Percentiles rank a stretch among this genome's conserved stretches.
Evolutionary conservation across 2,113 vertebrate genomes (phyloP).

Genomic region (Petrocephalus zakoni): DNA sequence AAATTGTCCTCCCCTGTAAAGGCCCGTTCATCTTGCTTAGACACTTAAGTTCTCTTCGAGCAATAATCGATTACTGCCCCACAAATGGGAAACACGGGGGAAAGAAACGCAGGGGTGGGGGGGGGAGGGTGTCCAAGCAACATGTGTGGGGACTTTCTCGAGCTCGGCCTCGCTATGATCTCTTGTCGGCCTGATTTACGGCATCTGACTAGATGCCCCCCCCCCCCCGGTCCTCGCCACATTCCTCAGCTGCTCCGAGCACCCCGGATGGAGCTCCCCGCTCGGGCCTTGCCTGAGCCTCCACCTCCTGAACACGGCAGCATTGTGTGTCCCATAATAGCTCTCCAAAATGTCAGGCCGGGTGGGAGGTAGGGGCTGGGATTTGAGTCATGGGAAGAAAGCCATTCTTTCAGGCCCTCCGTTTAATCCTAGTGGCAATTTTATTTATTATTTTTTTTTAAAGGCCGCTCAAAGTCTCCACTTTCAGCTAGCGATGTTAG

Average conservation of each 20-base stretch:
- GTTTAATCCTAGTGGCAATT: neutral
- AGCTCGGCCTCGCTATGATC: conserved; percentile 19
- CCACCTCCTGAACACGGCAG: conserved; percentile 18
- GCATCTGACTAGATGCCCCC: neutral
- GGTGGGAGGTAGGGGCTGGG: neutral
- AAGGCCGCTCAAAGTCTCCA: neutral
- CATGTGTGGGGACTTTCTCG: conserved; percentile 32
- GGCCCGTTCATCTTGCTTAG: neutral
- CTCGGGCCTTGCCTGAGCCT: conserved; percentile 21
- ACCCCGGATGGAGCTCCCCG: neutral
- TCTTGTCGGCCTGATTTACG: neutral
- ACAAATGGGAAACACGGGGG: neutral
- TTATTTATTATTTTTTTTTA: neutral
- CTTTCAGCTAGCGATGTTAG: neutral
- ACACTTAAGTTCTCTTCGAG: neutral
- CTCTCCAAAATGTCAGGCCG: conserved; percentile 25
- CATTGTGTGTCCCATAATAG: conserved; percentile 20
- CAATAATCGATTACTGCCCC: neutral
- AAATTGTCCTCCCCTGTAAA: neutral
- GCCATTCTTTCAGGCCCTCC: neutral
- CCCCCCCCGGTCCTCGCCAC: neutral
- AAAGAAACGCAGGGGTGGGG: too few species aligned
- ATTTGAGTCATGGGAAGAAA: neutral
- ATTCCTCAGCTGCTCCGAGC: neutral
- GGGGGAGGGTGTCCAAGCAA: too few species aligned